Conservation (phyloP, 1,140 invertebrate genomes). For the Andrena cerasifolii region DNA sequence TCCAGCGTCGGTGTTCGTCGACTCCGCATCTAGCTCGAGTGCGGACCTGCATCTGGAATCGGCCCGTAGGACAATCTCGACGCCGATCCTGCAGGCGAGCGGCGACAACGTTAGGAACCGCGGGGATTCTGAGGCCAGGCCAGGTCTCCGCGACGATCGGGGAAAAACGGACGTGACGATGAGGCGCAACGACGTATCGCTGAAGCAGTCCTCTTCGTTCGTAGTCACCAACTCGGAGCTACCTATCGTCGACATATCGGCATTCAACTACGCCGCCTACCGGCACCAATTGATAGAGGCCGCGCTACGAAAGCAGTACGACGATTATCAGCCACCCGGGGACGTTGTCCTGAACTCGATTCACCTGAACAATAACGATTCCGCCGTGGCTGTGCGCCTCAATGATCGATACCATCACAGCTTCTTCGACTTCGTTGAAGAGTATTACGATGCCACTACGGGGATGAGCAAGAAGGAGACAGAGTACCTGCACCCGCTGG, state of each 20-base stretch:
- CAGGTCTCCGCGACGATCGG: background rate
- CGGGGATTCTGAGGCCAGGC: background rate
- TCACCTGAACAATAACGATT: constrained; percentile 69
- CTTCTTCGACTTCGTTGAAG: constrained; percentile 69
- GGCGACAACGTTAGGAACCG: background rate
- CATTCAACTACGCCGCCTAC: constrained; percentile 71
- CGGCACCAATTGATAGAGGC: constrained; percentile 73
- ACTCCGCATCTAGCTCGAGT: constrained; percentile 65
- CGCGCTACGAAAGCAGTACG: constrained; percentile 69
- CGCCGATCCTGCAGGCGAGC: constrained; percentile 31
- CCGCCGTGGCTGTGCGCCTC: constrained; percentile 50
- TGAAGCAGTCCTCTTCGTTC: constrained; percentile 61
- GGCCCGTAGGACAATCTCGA: constrained; percentile 46
- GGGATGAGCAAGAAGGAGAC: constrained; percentile 52
- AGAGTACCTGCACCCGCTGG: constrained; percentile 65
- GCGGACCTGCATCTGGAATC: constrained; percentile 33
- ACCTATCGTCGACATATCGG: constrained; percentile 67
- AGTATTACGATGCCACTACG: constrained; percentile 48
- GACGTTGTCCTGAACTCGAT: constrained; percentile 74
- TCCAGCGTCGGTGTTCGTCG: constrained; percentile 48
- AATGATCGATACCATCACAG: constrained; percentile 61
- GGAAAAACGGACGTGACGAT: background rate
- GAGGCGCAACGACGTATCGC: background rate
- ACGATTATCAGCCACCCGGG: constrained; percentile 69
- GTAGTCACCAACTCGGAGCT: constrained; percentile 54